Conservation (phyloP, 2,797 vertebrate genomes). For the Syncerus caffer region DNA sequence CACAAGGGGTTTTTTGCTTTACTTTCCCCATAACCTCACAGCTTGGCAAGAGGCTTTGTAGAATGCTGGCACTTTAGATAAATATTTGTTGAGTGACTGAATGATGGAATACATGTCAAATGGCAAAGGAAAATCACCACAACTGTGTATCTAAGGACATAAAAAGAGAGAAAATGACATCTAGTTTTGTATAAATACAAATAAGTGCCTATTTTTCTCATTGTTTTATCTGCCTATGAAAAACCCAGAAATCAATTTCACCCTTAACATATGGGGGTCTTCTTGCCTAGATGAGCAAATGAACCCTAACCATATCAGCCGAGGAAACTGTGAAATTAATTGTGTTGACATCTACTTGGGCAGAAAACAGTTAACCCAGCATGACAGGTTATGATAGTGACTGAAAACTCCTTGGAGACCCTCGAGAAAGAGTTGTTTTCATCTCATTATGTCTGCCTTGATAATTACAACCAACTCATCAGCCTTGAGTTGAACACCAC, state of each 20-base stretch:
- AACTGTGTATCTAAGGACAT: neutral
- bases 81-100: neutral
- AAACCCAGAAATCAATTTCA: slow-evolving; percentile 33
- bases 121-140: neutral
- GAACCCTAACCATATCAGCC: slow-evolving; percentile 49
- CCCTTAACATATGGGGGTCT: slow-evolving; percentile 55
- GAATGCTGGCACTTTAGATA: neutral
- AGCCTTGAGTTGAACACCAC: slow-evolving; percentile 84
- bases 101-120: neutral
- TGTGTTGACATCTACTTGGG: slow-evolving; percentile 76
- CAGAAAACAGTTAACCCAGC: slow-evolving; percentile 83
- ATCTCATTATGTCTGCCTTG: slow-evolving; percentile 87
- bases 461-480: slow-evolving; percentile 89
- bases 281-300: slow-evolving; percentile 61
- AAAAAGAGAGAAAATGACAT: neutral
- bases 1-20: neutral
- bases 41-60: neutral
- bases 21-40: neutral
- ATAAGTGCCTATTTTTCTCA: neutral
- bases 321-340: slow-evolving; percentile 68
- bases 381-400: slow-evolving; percentile 73
- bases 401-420: slow-evolving; percentile 81
- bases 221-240: neutral
- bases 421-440: slow-evolving; percentile 85
- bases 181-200: neutral